phyloP scores from a whole-genome alignment of 2,113 vertebrate species.

The Laticauda laticaudata region DNA sequence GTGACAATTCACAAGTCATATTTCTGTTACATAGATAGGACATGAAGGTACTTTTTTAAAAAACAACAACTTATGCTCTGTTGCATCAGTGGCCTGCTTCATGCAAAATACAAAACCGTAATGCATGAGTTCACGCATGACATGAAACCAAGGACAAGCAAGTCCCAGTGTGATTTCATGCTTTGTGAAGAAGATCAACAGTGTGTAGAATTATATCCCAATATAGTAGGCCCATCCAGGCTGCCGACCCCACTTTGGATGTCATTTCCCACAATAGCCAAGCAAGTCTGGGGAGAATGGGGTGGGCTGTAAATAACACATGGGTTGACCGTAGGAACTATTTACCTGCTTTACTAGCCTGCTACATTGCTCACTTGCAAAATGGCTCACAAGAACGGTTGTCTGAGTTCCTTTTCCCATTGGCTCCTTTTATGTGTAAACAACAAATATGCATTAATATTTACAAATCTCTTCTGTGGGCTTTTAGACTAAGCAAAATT shows the following conservation, averaged over 20 bases:
- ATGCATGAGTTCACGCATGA: background rate
- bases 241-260: background rate
- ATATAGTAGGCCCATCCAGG: background rate
- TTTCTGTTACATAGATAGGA: background rate
- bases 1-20: background rate
- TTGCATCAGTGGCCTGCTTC: background rate
- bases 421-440: background rate
- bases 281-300: background rate
- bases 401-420: background rate
- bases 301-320: background rate
- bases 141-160: background rate
- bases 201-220: background rate
- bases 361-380: background rate
- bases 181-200: background rate
- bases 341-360: background rate
- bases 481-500: background rate
- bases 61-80: background rate
- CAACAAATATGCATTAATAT: background rate
- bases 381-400: background rate
- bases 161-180: background rate
- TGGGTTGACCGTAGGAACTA: background rate
- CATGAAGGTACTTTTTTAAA: background rate
- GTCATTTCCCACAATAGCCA: background rate
- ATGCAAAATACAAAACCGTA: background rate
- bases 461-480: background rate